A percentile compares a stretch with the other conserved stretches of the same genome.
phyloP scores from a whole-genome alignment of 2,797 vertebrate species.

The Pelobates cultripes region DNA sequence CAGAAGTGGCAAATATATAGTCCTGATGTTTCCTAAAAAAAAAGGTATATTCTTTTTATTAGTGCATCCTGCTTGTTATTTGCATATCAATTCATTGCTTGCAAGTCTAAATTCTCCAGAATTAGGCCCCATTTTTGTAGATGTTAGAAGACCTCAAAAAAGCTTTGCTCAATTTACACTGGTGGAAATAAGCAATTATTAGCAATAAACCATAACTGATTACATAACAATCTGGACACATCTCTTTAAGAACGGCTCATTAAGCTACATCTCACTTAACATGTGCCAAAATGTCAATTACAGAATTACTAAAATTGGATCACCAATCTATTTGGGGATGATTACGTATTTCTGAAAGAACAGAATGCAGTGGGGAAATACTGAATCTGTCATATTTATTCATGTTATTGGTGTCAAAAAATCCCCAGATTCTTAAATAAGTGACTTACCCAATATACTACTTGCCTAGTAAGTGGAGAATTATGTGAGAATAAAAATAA shows the following conservation, averaged over 20 bases:
- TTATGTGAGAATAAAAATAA: no score
- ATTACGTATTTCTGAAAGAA: constrained; percentile 29
- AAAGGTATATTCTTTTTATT: no score
- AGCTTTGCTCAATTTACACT: background rate
- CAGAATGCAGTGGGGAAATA: constrained; percentile 15
- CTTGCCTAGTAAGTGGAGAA: background rate
- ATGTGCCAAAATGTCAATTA: constrained; percentile 42
- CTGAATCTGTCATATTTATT: constrained; percentile 23
- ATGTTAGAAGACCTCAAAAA: background rate
- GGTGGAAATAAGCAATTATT: background rate
- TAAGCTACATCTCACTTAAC: constrained; percentile 32
- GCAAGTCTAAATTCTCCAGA: no score
- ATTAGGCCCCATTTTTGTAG: background rate
- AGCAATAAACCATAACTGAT: background rate
- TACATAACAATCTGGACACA: constrained; percentile 9
- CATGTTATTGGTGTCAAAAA: constrained; percentile 12
- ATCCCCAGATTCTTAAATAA: background rate
- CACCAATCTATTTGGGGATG: constrained; percentile 25
- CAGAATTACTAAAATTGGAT: background rate
- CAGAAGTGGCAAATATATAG: no score
- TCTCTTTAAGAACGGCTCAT: constrained; percentile 26
- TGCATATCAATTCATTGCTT: no score
- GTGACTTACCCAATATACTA: background rate
- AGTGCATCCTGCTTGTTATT: no score
- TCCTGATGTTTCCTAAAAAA: no score